Base-by-base conservation (phyloP, 2,888 invertebrate species). In the Nebria brevicollis region DNA sequence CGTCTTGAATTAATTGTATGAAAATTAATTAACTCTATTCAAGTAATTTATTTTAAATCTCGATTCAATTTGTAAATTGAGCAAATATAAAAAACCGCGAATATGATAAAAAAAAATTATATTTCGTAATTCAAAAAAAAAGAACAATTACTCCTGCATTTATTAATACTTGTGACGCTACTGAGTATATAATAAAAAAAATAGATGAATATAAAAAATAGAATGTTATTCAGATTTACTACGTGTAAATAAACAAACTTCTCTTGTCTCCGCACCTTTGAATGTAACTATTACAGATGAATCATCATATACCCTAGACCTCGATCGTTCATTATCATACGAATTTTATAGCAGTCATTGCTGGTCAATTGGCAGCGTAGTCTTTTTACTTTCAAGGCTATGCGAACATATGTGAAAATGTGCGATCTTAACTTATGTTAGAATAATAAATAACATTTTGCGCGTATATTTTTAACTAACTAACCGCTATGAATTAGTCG, bases 401-500 rank as follows among this genome's bases (percentile, higher is more conserved):
- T 65, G 25, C 68, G 25, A 25, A 68, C 25, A 68, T 68, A 68
- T 68, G 68, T 25, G 25, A 11, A 72, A 77, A 34, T 41, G 65
- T 77, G 77, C 72, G 72, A 65, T 66, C 72, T 54, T 25, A 15
- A 54, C 6, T 72, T n/a, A n/a, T n/a, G n/a, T n/a, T 15, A 15
- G 72, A 77, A 77, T 77, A 77, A 77, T 77, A 77, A 72, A 77
- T 34, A 77, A 77, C 43, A 34, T 64, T 64, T 75, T 68, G 15
- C 68, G 54, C 54, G 13, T 54, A 54, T 54, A 6, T 54, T 7
- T 54, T 54, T 54, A 54, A 54, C 54, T 54, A 54, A 54, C 1
- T 54, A 54, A 54, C 54, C 13, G 13, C 54, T 8, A 7, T 54
- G 7, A 7, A 54, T 54, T 54, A 8, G 11, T 54, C 13, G 34